Evolutionary conservation across 1,140 invertebrate species (phyloP), one percentile per base, ranked within the genome.

Genomic region (Hycleus cichorii): DNA sequence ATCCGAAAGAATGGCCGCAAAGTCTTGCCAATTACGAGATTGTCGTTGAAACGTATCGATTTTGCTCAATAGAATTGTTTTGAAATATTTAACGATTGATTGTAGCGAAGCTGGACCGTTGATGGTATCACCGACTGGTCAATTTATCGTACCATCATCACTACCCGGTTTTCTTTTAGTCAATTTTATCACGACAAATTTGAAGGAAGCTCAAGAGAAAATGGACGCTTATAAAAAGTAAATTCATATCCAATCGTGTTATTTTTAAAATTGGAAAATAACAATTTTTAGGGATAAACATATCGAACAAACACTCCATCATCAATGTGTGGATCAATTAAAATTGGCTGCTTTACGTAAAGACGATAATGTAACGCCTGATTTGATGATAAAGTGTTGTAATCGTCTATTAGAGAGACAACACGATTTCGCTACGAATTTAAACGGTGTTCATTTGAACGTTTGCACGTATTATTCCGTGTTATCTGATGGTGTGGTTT

Each of bases 401-500:
- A 76, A 84, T 62, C 80, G 84, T 50, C 72, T 97, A 40, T 73
- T 93, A 4, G 59, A 77, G 27, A 71, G 84, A 58, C 76, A 81
- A 57, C 47, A 65, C 8, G 50, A 68, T 47, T 60, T 75, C 49
- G 58, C 46, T 46, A 49, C n/a, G 51, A 66, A 64, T 53, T 68
- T 65, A 45, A 69, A 67, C 47, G 84, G 82, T 40, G 77, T 85
- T 38, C 82, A 85, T 65, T 69, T 97, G 0, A 86, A 85, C 70
- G 83, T 96, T 27, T 89, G 91, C 0, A 90, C 92, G 69, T 96
- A 95, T 74, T 96, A 95, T 71, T 91, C 92, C 0, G 87, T 97
- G 9, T 80, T 94, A 68, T 85, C 87, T 4, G 93, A 95, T 74
- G 93, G 93, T 3, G 84, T 91, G 58, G 81, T 95, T 52, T 95